Evolutionary conservation across 2,888 invertebrate species (phyloP).

Genomic region (Cyclophora albipunctata): DNA sequence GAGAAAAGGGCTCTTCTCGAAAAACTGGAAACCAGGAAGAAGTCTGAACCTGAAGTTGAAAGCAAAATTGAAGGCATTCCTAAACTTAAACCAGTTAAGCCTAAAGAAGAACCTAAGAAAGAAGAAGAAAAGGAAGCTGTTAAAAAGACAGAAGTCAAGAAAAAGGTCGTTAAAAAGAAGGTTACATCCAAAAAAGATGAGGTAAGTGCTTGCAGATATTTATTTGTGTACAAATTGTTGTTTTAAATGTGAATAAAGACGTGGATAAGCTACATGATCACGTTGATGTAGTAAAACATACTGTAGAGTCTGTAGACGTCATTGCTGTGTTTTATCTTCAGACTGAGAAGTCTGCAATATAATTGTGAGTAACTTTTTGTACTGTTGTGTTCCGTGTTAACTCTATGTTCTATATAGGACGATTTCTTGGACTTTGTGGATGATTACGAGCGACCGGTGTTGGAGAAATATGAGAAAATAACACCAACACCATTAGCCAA

Average conservation of each 20-base stretch:
- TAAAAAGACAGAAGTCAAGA: constrained; percentile 67
- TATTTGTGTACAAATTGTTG: background rate
- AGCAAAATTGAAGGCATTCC: constrained; percentile 78
- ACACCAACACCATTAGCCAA: constrained; percentile 71
- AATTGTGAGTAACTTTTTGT: constrained; percentile 21
- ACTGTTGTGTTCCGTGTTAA: constrained; percentile 43
- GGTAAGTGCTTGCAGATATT: constrained; percentile 48
- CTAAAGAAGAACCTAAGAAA: constrained; percentile 64
- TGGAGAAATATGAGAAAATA: constrained; percentile 82
- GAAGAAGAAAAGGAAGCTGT: constrained; percentile 59
- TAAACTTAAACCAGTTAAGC: constrained; percentile 73
- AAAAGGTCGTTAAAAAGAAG: constrained; percentile 69
- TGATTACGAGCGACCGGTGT: constrained; percentile 85
- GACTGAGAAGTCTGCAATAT: constrained; percentile 1
- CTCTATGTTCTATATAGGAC: constrained; percentile 61
- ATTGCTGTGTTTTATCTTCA: constrained; percentile 2
- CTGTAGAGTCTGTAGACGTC: constrained; percentile 1
- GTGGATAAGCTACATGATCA: background rate
- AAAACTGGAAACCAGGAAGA: constrained; percentile 63
- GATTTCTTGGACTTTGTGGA: constrained; percentile 70
- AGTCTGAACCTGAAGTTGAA: constrained; percentile 67
- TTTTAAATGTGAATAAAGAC: constrained; percentile 7
- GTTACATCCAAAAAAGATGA: constrained; percentile 65
- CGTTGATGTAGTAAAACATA: background rate
- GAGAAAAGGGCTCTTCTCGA: constrained; percentile 70